Percentiles rank a stretch among this genome's conserved stretches.
Evolutionary conservation across 1,140 invertebrate species (phyloP).

Genomic region (Magallana gigas): DNA sequence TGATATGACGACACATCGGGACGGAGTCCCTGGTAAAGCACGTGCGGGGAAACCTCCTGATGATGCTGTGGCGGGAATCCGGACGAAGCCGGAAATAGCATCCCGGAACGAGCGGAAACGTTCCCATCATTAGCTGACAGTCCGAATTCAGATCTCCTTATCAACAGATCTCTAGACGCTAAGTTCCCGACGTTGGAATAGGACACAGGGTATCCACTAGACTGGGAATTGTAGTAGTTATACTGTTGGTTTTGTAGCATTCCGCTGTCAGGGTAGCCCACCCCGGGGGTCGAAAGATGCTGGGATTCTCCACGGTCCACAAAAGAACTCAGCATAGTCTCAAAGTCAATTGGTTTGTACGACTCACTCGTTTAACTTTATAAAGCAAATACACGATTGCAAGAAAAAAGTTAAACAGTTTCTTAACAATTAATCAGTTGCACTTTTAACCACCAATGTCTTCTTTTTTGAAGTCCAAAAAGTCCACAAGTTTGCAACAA

Average conservation of each 20-base stretch:
- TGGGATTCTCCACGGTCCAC: slow-evolving; percentile 56
- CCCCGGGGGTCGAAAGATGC: slow-evolving; percentile 55
- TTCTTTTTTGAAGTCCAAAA: slow-evolving; percentile 29
- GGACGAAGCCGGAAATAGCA: slow-evolving; percentile 75
- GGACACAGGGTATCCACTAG: slow-evolving; percentile 81
- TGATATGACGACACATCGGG: slow-evolving; percentile 74
- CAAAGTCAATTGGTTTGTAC: slow-evolving; percentile 7
- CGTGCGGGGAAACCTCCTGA: slow-evolving; percentile 74
- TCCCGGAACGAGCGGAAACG: slow-evolving; percentile 69
- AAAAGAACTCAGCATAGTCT: slow-evolving; percentile 53
- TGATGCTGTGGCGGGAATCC: slow-evolving; percentile 81
- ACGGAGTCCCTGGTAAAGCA: slow-evolving; percentile 81
- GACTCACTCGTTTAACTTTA: neutral
- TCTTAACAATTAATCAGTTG: neutral
- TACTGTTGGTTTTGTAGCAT: slow-evolving; percentile 73
- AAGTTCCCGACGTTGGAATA: slow-evolving; percentile 84
- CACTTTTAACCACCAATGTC: slow-evolving; percentile 31
- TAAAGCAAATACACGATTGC: neutral
- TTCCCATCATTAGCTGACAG: slow-evolving; percentile 68
- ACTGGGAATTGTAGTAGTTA: slow-evolving; percentile 79
- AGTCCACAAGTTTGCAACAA: slow-evolving; percentile 38
- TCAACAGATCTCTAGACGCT: slow-evolving; percentile 87
- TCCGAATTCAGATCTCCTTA: slow-evolving; percentile 82
- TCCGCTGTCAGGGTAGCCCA: slow-evolving; percentile 53
- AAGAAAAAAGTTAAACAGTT: neutral